Conservation (phyloP, 2,797 vertebrate genomes). For the Arrhamphus sclerolepis region DNA sequence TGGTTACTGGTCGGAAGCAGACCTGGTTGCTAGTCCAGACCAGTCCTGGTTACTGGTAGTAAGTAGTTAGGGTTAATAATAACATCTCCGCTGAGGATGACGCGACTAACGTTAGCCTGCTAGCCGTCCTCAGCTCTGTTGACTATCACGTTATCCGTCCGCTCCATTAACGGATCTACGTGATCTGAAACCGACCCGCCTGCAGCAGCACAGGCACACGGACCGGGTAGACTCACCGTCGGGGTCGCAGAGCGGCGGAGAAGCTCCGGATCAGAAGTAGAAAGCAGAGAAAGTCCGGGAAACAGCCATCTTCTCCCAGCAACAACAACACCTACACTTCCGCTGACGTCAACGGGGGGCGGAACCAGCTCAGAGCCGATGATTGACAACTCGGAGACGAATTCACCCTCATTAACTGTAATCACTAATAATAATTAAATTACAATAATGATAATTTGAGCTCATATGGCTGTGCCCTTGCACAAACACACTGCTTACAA, state of each 20-base stretch:
- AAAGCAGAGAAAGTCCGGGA: constrained; percentile 83
- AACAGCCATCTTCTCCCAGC: constrained; percentile 88
- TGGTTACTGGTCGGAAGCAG: too few relatives aligned
- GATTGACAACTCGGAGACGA: background rate
- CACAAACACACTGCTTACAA: too few relatives aligned
- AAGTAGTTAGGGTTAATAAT: too few relatives aligned
- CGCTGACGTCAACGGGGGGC: constrained; percentile 75
- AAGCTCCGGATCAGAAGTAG: constrained; percentile 76
- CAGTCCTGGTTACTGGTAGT: too few relatives aligned
- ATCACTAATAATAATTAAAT: too few relatives aligned
- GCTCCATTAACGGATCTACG: constrained; percentile 48
- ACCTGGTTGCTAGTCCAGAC: too few relatives aligned
- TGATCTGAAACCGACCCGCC: constrained; percentile 27
- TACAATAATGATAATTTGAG: too few relatives aligned
- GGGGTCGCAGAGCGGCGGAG: constrained; percentile 76
- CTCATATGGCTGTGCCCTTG: too few relatives aligned
- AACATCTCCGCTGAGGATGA: constrained; percentile 56
- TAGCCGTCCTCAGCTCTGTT: constrained; percentile 69
- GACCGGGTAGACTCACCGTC: constrained; percentile 73
- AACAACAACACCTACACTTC: constrained; percentile 88
- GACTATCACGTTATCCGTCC: too few relatives aligned
- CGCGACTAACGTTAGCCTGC: constrained; percentile 70
- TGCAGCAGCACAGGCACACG: constrained; percentile 28
- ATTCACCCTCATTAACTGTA: too few relatives aligned
- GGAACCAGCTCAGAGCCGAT: constrained; percentile 40